These are phyloP conservation scores for Brachionus paranguensis DNA, from an alignment of 1,140 invertebrate species.

Conservation along the genomic window DNA sequence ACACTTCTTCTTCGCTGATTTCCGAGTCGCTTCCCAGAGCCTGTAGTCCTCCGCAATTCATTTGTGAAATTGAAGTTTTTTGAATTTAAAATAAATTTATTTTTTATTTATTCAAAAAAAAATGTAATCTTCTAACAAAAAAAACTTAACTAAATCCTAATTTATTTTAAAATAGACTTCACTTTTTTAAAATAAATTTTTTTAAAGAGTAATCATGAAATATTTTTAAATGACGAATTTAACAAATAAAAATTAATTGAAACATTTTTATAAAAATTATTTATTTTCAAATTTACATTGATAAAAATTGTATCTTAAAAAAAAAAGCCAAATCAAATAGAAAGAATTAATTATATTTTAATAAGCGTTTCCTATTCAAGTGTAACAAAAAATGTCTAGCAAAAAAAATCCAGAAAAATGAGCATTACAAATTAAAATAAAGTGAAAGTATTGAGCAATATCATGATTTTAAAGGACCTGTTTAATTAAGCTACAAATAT, in stretches of 20 bases:
- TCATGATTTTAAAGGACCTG: not conserved
- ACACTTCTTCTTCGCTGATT: not conserved
- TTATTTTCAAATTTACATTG: slow-evolving; percentile 30
- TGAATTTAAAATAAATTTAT: not conserved
- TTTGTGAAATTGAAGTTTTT: not conserved
- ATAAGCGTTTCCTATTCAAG: not conserved
- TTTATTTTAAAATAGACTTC: too few species aligned
- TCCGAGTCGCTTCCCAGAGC: slow-evolving; percentile 22
- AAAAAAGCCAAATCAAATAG: slow-evolving; percentile 14
- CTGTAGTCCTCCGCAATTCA: slow-evolving; percentile 3
- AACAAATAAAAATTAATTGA: not conserved
- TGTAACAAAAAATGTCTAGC: not conserved
- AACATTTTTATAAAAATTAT: not conserved
- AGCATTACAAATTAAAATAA: not conserved
- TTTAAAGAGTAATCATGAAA: too few species aligned
- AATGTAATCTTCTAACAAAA: not conserved
- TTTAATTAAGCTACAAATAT: not conserved
- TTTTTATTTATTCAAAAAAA: not conserved
- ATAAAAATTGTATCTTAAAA: not conserved
- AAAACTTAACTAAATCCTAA: not conserved
- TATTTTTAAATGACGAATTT: not conserved
- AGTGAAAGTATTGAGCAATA: not conserved
- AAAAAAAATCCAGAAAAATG: not conserved
- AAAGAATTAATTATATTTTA: not conserved
- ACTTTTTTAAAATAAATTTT: too few species aligned